These are phyloP conservation scores for Dicyrtomina minuta DNA, from an alignment of 2,888 invertebrate species.

Conservation along the genomic window DNA sequence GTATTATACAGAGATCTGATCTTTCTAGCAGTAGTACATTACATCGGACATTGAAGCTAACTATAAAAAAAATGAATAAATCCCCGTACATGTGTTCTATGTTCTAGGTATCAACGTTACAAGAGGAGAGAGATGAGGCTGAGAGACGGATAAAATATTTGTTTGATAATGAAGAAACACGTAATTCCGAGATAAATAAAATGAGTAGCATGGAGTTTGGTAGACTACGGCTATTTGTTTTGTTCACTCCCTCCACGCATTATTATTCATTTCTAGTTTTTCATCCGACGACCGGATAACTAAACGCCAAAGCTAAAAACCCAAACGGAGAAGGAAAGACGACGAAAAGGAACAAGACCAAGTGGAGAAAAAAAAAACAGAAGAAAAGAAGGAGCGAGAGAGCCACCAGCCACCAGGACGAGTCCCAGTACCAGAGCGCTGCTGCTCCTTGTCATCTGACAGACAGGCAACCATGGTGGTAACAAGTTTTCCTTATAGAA, in stretches of 20 bases:
- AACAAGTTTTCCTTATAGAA: constrained; percentile 40
- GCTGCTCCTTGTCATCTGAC: constrained; percentile 36
- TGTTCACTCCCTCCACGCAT: constrained; percentile 28
- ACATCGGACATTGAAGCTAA: no score
- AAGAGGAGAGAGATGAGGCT: not conserved
- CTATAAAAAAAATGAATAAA: no score
- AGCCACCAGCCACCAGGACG: constrained; percentile 21
- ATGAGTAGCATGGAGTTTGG: constrained; percentile 1
- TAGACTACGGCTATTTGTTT: constrained; percentile 31
- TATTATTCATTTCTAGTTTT: constrained; percentile 33
- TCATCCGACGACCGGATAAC: not conserved
- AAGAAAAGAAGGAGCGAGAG: constrained; percentile 22
- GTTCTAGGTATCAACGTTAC: not conserved
- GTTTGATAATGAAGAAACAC: constrained; percentile 11
- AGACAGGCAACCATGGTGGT: constrained; percentile 40
- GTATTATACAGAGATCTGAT: no score
- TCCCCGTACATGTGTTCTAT: no score
- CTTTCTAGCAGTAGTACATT: no score
- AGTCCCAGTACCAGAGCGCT: no score
- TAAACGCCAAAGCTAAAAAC: not conserved
- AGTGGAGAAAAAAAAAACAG: not conserved
- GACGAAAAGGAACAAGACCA: not conserved
- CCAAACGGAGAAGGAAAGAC: constrained; percentile 11
- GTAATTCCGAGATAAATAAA: constrained; percentile 8
- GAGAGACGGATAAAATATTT: constrained; percentile 11